Evolutionary conservation across 2,797 vertebrate genomes (phyloP).

Genomic region (Dipus sagitta): DNA sequence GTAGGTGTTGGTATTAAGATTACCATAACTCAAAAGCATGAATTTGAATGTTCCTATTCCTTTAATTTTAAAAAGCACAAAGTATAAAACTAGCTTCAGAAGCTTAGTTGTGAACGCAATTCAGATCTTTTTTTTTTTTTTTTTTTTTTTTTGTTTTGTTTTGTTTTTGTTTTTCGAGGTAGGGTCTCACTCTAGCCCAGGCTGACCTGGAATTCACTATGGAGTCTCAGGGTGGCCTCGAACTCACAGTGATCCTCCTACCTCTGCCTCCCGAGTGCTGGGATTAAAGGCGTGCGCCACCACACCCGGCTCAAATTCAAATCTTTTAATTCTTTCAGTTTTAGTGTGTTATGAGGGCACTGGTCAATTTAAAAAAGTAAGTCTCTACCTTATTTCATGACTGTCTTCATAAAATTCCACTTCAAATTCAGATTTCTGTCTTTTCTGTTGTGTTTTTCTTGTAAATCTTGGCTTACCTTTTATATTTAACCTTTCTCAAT

Average conservation of each 20-base stretch:
- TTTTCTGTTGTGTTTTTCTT: constrained; percentile 10
- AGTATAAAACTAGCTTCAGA: background rate
- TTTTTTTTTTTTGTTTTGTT: no score
- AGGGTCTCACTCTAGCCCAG: no score
- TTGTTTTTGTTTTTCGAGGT: no score
- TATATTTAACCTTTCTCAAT: background rate
- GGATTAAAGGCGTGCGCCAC: no score
- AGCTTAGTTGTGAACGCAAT: background rate
- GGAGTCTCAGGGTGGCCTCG: no score
- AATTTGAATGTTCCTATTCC: background rate
- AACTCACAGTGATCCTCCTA: no score
- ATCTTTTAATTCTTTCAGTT: background rate
- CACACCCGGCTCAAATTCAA: no score
- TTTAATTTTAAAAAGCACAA: background rate
- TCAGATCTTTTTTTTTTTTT: background rate
- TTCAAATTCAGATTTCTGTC: background rate
- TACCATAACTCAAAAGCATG: background rate
- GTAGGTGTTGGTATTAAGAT: constrained; percentile 16
- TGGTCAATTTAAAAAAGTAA: background rate
- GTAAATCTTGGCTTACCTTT: background rate
- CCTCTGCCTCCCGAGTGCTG: no score
- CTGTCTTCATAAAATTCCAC: background rate
- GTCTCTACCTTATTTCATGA: background rate
- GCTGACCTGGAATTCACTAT: no score
- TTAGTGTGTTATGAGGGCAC: background rate